Base-by-base conservation (phyloP, 92 coral and sea anemone genomes). In the Zoanthus sansibaricus region DNA sequence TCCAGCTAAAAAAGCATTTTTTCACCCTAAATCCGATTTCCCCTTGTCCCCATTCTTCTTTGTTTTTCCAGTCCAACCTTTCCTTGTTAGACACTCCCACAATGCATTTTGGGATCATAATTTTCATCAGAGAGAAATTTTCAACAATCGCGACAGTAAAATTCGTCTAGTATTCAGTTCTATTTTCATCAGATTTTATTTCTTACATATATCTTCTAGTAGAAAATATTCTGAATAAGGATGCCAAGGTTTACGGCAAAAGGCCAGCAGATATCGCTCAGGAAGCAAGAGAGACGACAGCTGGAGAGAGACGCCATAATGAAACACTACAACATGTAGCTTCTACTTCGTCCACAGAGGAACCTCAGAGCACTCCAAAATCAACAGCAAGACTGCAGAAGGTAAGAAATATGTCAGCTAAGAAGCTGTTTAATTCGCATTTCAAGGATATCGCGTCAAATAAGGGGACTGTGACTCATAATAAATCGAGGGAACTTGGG, bases 291-390 rank as follows among this genome's bases (percentile, higher is more conserved):
- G 2, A 37, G 76, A 37, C 76, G 49, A 72, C 54, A 11, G 18
- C 30, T 72, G 55, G 52, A 42, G 54, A 44, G 25, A 1, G 52
- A 72, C 54, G 77, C 21, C 52, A 72, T 44, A 20, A 72, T 72
- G 77, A 5, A 44, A 66, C 32, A 66, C 71, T 4, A 66, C 71
- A 66, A 66, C 32, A n/a, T 42, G 33, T 18, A 12, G 37, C 77
- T 73, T 72, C 77, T 14, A 72, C 77, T 14, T 76, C 68, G 17
- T 12, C 82, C n/a, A 31, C 0, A 47, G 10, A 11, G 51, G 32
- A 76, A 25, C 48, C 80, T 20, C 47, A 20, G 37, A 55, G 82
- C 82, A 76, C 82, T 32, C 82, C 82, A 7, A 76, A 20, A 76
- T 54, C 82, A 76, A 46, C 18, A 30, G 21, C 82, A 47, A 25